phyloP scores from a whole-genome alignment of 1,140 invertebrate genomes.

The Listronotus oregonensis region DNA sequence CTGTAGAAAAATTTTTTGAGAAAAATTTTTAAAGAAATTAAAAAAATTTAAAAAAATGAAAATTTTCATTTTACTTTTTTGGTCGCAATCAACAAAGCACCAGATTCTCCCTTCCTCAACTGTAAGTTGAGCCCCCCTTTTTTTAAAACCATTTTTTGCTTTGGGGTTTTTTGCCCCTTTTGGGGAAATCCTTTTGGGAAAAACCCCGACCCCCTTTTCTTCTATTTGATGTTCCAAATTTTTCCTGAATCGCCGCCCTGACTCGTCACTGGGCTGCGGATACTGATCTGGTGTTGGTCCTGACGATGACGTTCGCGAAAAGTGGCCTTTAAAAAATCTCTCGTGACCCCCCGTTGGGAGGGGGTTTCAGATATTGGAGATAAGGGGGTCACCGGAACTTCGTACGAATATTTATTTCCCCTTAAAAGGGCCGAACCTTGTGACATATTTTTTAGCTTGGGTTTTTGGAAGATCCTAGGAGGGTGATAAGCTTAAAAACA shows the following conservation, averaged over 20 bases:
- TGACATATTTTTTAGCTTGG: conserved; percentile 46
- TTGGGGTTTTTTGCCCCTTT: conserved; percentile 81
- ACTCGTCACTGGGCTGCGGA: conserved; percentile 96
- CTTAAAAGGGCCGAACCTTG: conserved; percentile 62
- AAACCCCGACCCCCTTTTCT: conserved; percentile 59
- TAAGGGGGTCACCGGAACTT: conserved; percentile 62
- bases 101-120: conserved; percentile 90
- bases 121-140: conserved; percentile 82
- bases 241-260: conserved; percentile 95
- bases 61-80: conserved; percentile 45
- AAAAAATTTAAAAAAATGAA: too few species aligned
- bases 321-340: conserved; percentile 63
- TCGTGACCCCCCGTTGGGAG: conserved; percentile 63
- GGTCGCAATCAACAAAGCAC: conserved; percentile 74
- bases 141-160: conserved; percentile 83
- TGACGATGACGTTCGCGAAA: conserved; percentile 61
- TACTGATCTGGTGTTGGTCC: conserved; percentile 84
- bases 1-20: too few species aligned
- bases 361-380: conserved; percentile 77
- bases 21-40: too few species aligned
- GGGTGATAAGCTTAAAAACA: conserved; percentile 46
- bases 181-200: too few species aligned
- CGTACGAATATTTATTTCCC: conserved; percentile 57
- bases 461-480: conserved; percentile 49
- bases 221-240: conserved; percentile 85